Conservation (phyloP, 64 coral and sea anemone genomes). For the Platygyra sinensis region DNA sequence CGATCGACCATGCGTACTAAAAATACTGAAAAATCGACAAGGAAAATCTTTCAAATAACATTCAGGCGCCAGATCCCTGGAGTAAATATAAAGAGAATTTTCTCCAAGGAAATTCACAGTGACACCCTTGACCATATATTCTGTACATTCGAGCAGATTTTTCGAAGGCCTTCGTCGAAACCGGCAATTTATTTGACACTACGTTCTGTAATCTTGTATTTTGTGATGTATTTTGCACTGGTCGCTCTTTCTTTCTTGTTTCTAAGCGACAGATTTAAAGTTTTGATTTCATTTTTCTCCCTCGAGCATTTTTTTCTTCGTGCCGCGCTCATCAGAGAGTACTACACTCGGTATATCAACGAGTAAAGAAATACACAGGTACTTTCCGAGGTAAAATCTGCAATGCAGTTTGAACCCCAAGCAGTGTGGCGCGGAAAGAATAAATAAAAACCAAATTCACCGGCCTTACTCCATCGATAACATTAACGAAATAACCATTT, state of each 20-base stretch:
- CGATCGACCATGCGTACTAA: conserved; percentile 73
- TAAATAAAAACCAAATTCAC: background rate
- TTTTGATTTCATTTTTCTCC: conserved; percentile 20
- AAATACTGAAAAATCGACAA: conserved; percentile 65
- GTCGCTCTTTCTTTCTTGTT: background rate
- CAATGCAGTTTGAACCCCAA: background rate
- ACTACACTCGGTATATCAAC: background rate
- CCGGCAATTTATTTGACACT: background rate
- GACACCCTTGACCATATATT: background rate
- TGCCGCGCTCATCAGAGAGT: background rate
- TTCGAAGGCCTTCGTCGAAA: background rate
- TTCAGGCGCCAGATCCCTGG: conserved; percentile 48
- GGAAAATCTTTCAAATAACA: conserved; percentile 58
- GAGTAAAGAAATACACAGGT: background rate
- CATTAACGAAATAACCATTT: background rate
- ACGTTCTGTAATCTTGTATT: background rate
- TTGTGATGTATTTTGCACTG: background rate
- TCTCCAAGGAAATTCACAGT: background rate
- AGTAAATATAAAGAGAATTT: conserved; percentile 16
- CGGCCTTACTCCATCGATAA: background rate
- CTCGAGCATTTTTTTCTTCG: background rate
- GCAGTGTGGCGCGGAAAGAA: background rate
- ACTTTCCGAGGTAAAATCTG: background rate
- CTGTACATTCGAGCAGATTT: background rate
- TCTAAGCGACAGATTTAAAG: background rate